A percentile compares a stretch with the other conserved stretches of the same genome.
phyloP scores from a whole-genome alignment of 2,113 vertebrate genomes.

The Odontophorus gujanensis region DNA sequence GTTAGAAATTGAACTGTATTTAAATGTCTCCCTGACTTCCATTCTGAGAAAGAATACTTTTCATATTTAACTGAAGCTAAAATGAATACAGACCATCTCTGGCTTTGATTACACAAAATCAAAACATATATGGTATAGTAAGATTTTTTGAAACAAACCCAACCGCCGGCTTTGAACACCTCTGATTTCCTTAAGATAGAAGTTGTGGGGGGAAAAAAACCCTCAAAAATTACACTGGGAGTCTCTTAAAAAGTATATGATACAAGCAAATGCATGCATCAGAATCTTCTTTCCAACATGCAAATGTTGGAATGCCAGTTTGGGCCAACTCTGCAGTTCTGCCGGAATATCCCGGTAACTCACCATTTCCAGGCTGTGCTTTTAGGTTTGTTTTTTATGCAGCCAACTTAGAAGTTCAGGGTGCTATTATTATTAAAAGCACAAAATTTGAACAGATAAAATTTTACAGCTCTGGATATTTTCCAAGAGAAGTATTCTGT shows the following conservation, averaged over 20 bases:
- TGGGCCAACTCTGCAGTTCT: background rate
- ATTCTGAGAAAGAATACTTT: background rate
- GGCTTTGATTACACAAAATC: background rate
- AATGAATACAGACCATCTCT: background rate
- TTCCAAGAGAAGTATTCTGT: background rate
- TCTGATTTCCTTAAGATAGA: background rate
- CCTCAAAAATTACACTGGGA: background rate
- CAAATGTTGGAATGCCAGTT: background rate
- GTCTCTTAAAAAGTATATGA: background rate
- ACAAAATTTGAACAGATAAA: background rate
- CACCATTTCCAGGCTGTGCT: rapidly evolving
- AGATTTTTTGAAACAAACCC: background rate
- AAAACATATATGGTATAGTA: background rate
- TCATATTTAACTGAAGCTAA: background rate
- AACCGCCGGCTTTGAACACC: background rate
- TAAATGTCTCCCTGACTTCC: background rate
- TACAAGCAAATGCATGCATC: background rate
- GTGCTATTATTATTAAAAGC: background rate
- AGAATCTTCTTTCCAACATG: too few relatives aligned
- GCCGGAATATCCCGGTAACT: background rate
- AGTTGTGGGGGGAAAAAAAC: background rate
- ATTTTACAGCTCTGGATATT: background rate
- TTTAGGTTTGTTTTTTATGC: background rate
- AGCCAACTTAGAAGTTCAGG: background rate
- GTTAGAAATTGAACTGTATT: background rate